Conservation (phyloP, 2,113 vertebrate genomes). For the Alaudala cheleensis region DNA sequence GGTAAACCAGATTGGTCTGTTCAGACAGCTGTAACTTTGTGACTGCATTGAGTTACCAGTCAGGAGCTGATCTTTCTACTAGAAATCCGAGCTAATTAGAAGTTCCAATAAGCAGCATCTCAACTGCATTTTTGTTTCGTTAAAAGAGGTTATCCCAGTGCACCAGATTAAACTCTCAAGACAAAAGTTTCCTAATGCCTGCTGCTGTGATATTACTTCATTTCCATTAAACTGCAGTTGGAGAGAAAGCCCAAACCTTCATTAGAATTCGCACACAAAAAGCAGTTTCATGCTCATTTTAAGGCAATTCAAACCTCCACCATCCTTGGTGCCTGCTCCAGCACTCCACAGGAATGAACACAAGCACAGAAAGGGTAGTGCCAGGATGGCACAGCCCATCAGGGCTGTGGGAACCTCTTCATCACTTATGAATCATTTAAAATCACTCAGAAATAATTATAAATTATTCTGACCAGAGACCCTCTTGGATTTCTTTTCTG, state of each 20-base stretch:
- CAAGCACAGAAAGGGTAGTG: neutral
- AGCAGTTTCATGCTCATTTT: neutral
- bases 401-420: neutral
- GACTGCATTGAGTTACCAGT: neutral
- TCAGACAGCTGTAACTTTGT: neutral
- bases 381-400: neutral
- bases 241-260: neutral
- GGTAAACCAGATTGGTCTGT: accelerated
- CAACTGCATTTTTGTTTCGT: neutral
- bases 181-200: neutral
- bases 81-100: neutral
- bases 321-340: neutral
- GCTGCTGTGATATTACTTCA: neutral
- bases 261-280: neutral
- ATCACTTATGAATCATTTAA: neutral
- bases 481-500: neutral
- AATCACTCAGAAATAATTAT: neutral
- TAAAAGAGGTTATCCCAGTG: neutral
- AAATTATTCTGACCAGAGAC: neutral
- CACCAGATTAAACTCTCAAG: neutral
- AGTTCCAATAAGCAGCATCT: neutral
- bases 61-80: neutral
- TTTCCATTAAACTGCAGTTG: neutral
- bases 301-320: neutral
- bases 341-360: neutral